These are phyloP conservation scores for Ariolimax columbianus DNA, from an alignment of 2,888 invertebrate genomes.

Conservation along the genomic window DNA sequence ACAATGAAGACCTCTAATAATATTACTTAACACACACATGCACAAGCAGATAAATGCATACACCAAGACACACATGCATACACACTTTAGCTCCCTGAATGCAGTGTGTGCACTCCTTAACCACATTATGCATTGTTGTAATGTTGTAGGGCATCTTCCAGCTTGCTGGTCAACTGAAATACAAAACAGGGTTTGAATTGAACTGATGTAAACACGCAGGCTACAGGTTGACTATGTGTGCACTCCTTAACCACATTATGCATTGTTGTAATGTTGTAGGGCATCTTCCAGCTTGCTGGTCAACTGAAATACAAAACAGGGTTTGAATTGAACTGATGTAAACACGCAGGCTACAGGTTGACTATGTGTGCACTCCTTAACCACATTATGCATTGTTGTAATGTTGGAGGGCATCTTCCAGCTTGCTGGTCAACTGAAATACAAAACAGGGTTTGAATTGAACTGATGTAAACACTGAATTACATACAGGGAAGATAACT, in stretches of 20 bases:
- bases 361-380: background rate
- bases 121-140: slow-evolving; percentile 44
- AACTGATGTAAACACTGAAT: background rate
- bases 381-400: slow-evolving; percentile 44
- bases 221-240: too few relatives aligned
- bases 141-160: slow-evolving; percentile 51
- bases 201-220: too few relatives aligned
- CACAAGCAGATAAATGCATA: too few relatives aligned
- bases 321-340: too few relatives aligned
- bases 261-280: slow-evolving; percentile 43
- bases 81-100: too few relatives aligned
- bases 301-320: slow-evolving; percentile 50
- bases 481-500: too few relatives aligned
- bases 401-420: slow-evolving; percentile 50
- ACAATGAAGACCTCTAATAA: background rate
- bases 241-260: background rate
- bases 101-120: background rate
- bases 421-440: slow-evolving; percentile 53
- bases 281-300: slow-evolving; percentile 53
- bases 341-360: background rate
- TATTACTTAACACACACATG: background rate
- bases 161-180: slow-evolving; percentile 53
- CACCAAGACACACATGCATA: too few relatives aligned
- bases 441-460: background rate
- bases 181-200: too few relatives aligned